Conservation (phyloP, 2,797 vertebrate species). For the Sitta carolinensis region DNA sequence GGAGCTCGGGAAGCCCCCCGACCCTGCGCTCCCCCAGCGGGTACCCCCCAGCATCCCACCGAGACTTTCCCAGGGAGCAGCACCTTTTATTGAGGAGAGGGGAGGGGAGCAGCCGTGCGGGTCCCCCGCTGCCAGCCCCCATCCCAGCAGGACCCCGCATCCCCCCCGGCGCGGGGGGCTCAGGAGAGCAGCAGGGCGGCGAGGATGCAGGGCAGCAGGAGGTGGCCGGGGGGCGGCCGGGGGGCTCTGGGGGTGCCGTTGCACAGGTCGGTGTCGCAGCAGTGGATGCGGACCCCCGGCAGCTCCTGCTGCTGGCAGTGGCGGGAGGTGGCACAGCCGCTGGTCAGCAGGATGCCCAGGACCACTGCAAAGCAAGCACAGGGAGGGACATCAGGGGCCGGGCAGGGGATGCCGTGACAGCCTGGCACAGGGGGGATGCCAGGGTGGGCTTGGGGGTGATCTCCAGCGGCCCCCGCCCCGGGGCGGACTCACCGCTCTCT, state of each 20-base stretch:
- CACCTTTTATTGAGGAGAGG: not conserved
- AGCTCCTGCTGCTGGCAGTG: slow-evolving; percentile 92
- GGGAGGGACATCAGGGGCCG: accelerated
- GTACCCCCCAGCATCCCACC: no score
- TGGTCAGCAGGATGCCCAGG: slow-evolving; percentile 86
- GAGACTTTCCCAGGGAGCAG: not conserved
- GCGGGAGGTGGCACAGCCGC: slow-evolving; percentile 90
- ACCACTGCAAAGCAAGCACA: slow-evolving; percentile 76
- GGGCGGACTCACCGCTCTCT: slow-evolving; percentile 68
- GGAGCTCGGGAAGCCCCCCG: not conserved
- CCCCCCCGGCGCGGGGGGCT: not conserved
- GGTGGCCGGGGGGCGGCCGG: not conserved
- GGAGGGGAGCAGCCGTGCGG: not conserved
- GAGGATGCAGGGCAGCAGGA: slow-evolving; percentile 14
- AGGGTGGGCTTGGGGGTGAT: not conserved
- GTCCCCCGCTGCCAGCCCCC: not conserved
- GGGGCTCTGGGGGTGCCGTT: slow-evolving; percentile 71
- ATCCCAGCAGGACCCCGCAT: not conserved
- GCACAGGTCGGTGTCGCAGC: slow-evolving; percentile 85
- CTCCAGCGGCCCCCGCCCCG: accelerated
- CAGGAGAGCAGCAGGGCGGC: slow-evolving; percentile 37
- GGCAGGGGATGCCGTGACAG: not conserved
- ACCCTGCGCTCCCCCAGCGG: accelerated
- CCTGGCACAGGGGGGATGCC: not conserved
- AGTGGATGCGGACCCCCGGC: slow-evolving; percentile 85